A percentile compares a stretch with the other conserved stretches of the same genome.
Evolutionary conservation across 1,140 invertebrate genomes (phyloP).

Genomic region (Antheraea mylitta): DNA sequence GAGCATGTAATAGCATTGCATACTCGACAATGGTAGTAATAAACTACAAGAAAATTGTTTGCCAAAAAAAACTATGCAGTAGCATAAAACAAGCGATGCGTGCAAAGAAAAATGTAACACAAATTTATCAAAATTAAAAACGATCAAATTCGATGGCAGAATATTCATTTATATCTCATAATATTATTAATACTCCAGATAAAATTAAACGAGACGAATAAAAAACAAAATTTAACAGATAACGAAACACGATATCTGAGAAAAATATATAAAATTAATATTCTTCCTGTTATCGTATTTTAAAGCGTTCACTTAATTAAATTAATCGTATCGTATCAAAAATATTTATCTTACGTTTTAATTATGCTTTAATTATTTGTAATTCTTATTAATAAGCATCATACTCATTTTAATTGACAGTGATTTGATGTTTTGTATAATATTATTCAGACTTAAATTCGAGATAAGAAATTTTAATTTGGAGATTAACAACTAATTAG

Average conservation of each 20-base stretch:
- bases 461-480: not conserved
- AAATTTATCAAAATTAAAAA: not conserved
- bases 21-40: no score
- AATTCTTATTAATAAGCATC: slow-evolving; percentile 5
- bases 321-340: not conserved
- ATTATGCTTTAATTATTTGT: slow-evolving; percentile 15
- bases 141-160: not conserved
- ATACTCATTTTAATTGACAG: not conserved
- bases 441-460: not conserved
- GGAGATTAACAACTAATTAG: not conserved
- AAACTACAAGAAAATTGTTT: no score
- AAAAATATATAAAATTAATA: not conserved
- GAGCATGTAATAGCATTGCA: no score
- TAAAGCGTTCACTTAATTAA: not conserved
- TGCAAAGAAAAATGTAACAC: no score
- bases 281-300: not conserved
- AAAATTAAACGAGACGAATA: not conserved
- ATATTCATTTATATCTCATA: not conserved
- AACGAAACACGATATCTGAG: not conserved
- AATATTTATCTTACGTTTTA: slow-evolving; percentile 3
- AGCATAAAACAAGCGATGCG: no score
- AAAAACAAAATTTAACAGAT: not conserved
- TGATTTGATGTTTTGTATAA: not conserved
- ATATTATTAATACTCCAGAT: not conserved
- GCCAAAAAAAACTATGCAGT: no score